Conservation (phyloP, 2,797 vertebrate genomes). For the Melanotaenia boesemani region DNA sequence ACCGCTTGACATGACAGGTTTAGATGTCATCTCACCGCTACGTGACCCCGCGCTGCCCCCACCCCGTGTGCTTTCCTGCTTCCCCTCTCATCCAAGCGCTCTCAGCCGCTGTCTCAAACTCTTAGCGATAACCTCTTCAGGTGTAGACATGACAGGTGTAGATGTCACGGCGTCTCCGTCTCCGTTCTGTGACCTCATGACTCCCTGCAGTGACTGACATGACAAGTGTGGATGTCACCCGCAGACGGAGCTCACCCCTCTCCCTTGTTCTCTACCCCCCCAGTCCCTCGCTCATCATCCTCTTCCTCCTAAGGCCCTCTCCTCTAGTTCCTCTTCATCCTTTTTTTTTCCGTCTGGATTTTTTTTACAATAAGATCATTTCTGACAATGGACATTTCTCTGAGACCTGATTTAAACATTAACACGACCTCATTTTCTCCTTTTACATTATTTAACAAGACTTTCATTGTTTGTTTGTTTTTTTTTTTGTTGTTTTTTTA, state of each 20-base stretch:
- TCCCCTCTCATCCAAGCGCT: conserved; percentile 24
- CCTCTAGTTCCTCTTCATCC: too few species aligned
- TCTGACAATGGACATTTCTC: too few species aligned
- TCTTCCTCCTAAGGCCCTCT: conserved; percentile 9
- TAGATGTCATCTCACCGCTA: conserved; percentile 70
- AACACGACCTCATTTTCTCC: too few species aligned
- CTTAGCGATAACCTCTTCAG: conserved; percentile 65
- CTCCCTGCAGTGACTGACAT: conserved; percentile 47
- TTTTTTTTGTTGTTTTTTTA: too few species aligned
- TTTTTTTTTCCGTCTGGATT: too few species aligned
- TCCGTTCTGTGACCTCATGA: conserved; percentile 56
- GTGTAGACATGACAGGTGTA: conserved; percentile 66
- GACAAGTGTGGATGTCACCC: conserved; percentile 68
- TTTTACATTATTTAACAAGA: too few species aligned
- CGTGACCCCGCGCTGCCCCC: conserved; percentile 42
- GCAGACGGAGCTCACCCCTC: conserved; percentile 40
- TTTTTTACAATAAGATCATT: too few species aligned
- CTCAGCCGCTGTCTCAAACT: conserved; percentile 54
- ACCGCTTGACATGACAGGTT: conserved; percentile 73
- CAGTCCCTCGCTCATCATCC: conserved; percentile 12
- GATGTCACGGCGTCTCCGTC: conserved; percentile 43
- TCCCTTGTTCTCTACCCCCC: conserved; percentile 19
- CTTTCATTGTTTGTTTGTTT: too few species aligned
- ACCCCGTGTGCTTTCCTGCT: conserved; percentile 13
- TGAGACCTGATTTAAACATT: too few species aligned